Evolutionary conservation across 1,140 invertebrate species (phyloP).

Genomic region (Musca domestica): DNA sequence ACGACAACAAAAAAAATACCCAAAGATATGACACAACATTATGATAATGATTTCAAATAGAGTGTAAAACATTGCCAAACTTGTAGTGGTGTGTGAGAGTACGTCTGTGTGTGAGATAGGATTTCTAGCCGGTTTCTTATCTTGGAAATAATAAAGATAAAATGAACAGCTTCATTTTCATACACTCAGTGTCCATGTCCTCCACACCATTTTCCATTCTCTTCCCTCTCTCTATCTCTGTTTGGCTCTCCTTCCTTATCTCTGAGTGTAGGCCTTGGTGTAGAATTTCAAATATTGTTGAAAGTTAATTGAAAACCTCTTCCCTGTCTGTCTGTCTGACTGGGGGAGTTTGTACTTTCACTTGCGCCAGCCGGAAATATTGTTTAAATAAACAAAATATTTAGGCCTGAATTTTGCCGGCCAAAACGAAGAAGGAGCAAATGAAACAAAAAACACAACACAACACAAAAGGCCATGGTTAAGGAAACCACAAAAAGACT

Average conservation of each 20-base stretch:
- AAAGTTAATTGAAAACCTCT: slow-evolving; percentile 17
- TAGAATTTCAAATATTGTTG: background rate
- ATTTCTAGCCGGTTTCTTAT: background rate
- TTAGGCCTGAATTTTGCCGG: background rate
- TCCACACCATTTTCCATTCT: too few relatives aligned
- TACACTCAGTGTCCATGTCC: too few relatives aligned
- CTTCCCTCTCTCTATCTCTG: too few relatives aligned
- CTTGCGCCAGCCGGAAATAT: too few relatives aligned
- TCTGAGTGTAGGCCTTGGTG: too few relatives aligned
- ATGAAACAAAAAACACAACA: too few relatives aligned
- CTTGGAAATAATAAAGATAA: slow-evolving; percentile 13
- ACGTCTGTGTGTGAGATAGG: background rate
- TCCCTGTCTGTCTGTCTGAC: background rate
- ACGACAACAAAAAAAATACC: background rate
- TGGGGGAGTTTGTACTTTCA: too few relatives aligned
- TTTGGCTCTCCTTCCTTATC: too few relatives aligned
- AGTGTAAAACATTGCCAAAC: slow-evolving; percentile 16
- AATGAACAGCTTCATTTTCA: too few relatives aligned
- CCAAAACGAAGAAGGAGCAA: background rate
- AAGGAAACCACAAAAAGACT: background rate
- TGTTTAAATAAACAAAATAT: too few relatives aligned
- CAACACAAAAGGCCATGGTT: too few relatives aligned
- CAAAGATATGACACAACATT: slow-evolving; percentile 1
- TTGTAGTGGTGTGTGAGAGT: background rate
- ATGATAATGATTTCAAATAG: slow-evolving; percentile 17